These are phyloP conservation scores for Drosophila nigromelanica DNA, from an alignment of 1,140 invertebrate species.

Conservation along the genomic window DNA sequence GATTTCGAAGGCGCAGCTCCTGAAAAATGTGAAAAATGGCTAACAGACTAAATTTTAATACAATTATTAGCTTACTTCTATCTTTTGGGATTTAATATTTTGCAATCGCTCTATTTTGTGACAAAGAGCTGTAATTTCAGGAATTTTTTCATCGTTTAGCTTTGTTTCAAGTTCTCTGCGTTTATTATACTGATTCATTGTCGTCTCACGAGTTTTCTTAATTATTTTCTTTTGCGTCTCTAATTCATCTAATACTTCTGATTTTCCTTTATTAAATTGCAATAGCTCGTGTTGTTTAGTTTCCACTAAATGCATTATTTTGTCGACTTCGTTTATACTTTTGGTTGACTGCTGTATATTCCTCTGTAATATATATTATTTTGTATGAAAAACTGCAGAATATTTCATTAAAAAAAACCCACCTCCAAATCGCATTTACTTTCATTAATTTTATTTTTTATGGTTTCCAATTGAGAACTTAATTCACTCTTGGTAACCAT, in stretches of 20 bases:
- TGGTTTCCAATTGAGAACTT: constrained; percentile 38
- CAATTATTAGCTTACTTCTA: constrained; percentile 40
- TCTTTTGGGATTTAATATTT: constrained; percentile 78
- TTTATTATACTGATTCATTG: constrained; percentile 52
- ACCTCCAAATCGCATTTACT: constrained; percentile 55
- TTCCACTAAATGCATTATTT: constrained; percentile 39
- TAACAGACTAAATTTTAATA: background rate
- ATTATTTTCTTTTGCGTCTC: constrained; percentile 29
- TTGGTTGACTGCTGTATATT: constrained; percentile 43
- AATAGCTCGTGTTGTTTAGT: constrained; percentile 49
- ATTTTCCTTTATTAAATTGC: constrained; percentile 29
- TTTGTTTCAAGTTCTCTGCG: constrained; percentile 52
- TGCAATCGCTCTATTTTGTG: constrained; percentile 74
- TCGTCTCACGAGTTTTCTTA: background rate
- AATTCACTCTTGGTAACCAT: constrained; percentile 23
- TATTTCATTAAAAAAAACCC: background rate
- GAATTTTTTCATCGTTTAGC: constrained; percentile 69
- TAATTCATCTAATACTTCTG: constrained; percentile 41
- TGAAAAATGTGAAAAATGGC: constrained; percentile 83
- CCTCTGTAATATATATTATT: constrained; percentile 29
- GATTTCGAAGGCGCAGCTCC: constrained; percentile 80
- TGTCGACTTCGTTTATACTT: constrained; percentile 32
- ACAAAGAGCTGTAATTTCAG: constrained; percentile 55
- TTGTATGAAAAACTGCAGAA: background rate
- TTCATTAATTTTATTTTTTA: constrained; percentile 52